Base-by-base conservation (phyloP, 2,113 vertebrate species). In the Melanostigma gelatinosum region DNA sequence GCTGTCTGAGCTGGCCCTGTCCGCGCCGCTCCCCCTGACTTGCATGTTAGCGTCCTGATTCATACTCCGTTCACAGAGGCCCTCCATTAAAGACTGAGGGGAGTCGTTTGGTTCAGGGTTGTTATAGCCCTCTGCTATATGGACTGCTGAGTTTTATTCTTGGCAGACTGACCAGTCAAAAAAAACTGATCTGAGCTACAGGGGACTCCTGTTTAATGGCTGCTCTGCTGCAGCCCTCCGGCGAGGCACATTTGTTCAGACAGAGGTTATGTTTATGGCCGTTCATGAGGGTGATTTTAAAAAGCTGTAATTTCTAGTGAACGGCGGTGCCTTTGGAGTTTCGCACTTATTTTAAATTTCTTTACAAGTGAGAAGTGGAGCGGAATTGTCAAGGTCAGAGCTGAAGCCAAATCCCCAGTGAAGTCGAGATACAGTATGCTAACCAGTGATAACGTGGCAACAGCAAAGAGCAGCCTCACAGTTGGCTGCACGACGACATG, bases 21-120 rank as follows among this genome's bases (percentile, higher is more conserved):
- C 81, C 83, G 1, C 79, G 70, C 72, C 27, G 4, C 80, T 91
- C 85, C 77, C 73, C 40, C 67, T 36, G 68, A 90, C 88, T 91
- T 81, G 84, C 85, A 81, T 79, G 90, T 90, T 87, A 81, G 83
- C 48, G 75, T 80, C 69, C 65, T 92, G 87, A 92, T 94, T 93
- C 89, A 93, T 91, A 60, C 61, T 57, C 77, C 36, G 36, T 86
- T 88, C 80, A 40, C 71, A 44, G 38, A 77, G 79, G 74, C 48
- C 12, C 77, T 82, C 79, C 66, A 82, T 89, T 91, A 89, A 85
- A 88, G 88, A 87, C 82, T 52, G 22, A 78, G 52, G 85, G 88
- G 85, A 91, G 82, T 85, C 62, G 22, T 93, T 87, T 86, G 69
- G 82, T 88, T 86, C 58, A 70, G 70, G 83, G 83, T 83, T 34